A percentile compares a stretch with the other conserved stretches of the same genome.
Conservation (phyloP, 1,140 invertebrate genomes). For the Bombus impatiens region DNA sequence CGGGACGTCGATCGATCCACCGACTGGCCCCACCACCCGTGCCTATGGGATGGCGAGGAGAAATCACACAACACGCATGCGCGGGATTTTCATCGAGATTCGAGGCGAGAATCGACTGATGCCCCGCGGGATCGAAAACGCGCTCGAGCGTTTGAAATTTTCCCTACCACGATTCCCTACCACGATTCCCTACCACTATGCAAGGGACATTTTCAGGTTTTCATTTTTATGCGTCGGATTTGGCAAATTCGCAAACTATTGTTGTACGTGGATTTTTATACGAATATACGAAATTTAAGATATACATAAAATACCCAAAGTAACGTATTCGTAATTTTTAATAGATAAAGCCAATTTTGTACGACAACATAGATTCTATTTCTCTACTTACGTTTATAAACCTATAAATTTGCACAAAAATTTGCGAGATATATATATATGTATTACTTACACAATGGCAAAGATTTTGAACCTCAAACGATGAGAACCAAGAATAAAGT, state of each 20-base stretch:
- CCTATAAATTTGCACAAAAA: no score
- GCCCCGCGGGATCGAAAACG: neutral
- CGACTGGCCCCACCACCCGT: slow-evolving; percentile 43
- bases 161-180: neutral
- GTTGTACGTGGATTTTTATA: no score
- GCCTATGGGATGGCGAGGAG: neutral
- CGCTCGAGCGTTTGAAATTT: slow-evolving; percentile 13
- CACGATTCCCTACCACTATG: no score
- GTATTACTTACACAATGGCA: no score
- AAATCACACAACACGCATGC: neutral
- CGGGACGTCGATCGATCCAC: slow-evolving; percentile 75
- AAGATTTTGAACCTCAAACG: no score
- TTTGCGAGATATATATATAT: no score
- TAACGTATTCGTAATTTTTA: no score
- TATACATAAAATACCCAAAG: no score
- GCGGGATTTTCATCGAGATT: slow-evolving; percentile 4
- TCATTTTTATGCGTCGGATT: neutral
- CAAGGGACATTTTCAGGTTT: neutral
- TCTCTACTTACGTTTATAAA: no score
- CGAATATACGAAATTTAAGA: no score
- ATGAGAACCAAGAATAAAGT: neutral
- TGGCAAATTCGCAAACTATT: neutral
- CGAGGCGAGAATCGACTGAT: neutral
- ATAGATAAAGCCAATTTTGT: no score
- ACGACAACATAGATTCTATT: no score